phyloP scores from a whole-genome alignment of 2,113 vertebrate species.

The Sinocyclocheilus rhinocerous region DNA sequence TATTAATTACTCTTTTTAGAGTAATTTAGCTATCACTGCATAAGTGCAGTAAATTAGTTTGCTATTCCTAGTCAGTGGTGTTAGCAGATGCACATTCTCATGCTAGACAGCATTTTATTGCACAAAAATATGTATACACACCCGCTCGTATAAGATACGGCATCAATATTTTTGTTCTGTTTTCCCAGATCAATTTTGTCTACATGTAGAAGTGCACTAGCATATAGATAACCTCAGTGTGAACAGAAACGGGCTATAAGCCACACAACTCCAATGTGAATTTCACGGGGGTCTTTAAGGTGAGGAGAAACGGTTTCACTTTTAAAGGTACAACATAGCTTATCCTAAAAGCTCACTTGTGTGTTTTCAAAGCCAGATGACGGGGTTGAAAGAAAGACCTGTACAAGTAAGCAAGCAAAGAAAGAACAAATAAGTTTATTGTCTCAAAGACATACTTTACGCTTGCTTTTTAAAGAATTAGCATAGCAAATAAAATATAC shows the following conservation, averaged over 20 bases:
- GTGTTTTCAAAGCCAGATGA: background rate
- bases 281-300: too few relatives aligned
- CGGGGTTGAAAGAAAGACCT: background rate
- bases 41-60: background rate
- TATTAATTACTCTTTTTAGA: background rate
- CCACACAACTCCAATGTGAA: too few relatives aligned
- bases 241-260: background rate
- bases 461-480: background rate
- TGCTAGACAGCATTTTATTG: background rate
- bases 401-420: background rate
- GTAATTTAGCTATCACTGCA: background rate
- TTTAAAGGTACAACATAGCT: background rate
- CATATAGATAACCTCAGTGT: background rate
- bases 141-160: background rate
- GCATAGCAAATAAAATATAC: constrained; percentile 7
- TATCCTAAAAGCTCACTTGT: constrained; percentile 7
- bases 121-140: background rate
- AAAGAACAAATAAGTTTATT: background rate
- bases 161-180: background rate
- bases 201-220: background rate
- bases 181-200: constrained; percentile 1
- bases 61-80: too few relatives aligned
- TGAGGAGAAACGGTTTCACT: background rate
- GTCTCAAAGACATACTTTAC: background rate
- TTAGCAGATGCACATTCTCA: background rate